phyloP scores from a whole-genome alignment of 2,113 vertebrate genomes.

The Sylvia atricapilla region DNA sequence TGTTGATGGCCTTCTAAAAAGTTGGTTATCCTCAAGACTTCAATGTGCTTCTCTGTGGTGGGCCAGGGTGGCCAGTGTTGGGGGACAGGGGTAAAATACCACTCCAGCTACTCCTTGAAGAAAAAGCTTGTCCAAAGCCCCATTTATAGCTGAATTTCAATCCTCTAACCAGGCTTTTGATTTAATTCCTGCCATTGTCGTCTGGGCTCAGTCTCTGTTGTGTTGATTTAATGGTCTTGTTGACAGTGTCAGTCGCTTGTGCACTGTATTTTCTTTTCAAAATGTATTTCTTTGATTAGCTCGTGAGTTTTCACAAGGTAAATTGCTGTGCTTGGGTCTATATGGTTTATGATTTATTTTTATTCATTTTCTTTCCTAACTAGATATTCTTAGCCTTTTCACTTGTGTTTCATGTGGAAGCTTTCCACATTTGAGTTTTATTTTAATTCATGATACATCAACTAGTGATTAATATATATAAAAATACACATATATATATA shows the following conservation, averaged over 20 bases:
- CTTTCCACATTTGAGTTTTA: slow-evolving; percentile 13
- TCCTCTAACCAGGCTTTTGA: not conserved
- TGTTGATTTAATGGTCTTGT: not conserved
- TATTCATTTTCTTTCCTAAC: not conserved
- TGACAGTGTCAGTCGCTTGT: not conserved
- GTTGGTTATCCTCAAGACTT: not conserved
- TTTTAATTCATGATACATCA: slow-evolving; percentile 43
- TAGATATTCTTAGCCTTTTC: slow-evolving; percentile 4
- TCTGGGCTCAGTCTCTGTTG: not conserved
- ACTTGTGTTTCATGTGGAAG: not conserved
- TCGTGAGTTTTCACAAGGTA: not conserved
- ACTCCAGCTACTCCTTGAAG: not conserved
- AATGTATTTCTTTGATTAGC: not conserved
- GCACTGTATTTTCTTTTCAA: not conserved
- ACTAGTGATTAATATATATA: not conserved
- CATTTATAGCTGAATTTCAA: not conserved
- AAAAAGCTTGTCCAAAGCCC: not conserved
- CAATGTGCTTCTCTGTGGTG: not conserved
- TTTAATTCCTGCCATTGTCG: not conserved
- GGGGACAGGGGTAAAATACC: not conserved
- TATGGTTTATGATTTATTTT: not conserved
- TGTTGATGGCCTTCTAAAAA: not conserved
- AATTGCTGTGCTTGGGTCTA: not conserved
- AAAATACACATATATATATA: not conserved
- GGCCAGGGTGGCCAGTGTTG: not conserved